These are phyloP conservation scores for Copidosoma aretas DNA, from an alignment of 2,888 invertebrate genomes.

Conservation along the genomic window DNA sequence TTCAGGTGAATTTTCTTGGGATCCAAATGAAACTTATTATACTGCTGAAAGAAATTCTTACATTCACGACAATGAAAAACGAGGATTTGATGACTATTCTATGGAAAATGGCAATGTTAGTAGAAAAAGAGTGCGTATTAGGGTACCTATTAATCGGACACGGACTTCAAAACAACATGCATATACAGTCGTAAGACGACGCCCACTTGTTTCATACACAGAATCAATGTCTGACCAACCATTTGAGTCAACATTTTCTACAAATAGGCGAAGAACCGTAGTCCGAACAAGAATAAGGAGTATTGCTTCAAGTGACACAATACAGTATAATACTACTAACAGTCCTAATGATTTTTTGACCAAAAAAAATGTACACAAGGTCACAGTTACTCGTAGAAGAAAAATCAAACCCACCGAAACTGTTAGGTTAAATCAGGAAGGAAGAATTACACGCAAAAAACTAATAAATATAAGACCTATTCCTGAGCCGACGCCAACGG, in stretches of 20 bases:
- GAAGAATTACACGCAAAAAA: conserved; percentile 56
- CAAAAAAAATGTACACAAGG: conserved; percentile 50
- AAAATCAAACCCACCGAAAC: conserved; percentile 52
- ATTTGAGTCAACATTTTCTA: conserved; percentile 39
- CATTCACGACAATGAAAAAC: conserved; percentile 23
- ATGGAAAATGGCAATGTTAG: conserved; percentile 26
- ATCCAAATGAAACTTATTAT: conserved; percentile 10
- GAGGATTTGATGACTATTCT: conserved; percentile 29
- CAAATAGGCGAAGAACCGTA: conserved; percentile 52
- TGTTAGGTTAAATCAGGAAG: conserved; percentile 39
- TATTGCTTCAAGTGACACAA: conserved; percentile 27
- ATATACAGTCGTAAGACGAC: conserved; percentile 56
- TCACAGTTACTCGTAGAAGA: conserved; percentile 58
- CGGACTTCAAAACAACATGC: conserved; percentile 52
- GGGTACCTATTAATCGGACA: conserved; percentile 57
- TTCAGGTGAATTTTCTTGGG: conserved; percentile 46
- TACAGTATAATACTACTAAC: conserved; percentile 15
- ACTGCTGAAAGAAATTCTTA: too few species aligned
- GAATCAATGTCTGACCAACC: conserved; percentile 26
- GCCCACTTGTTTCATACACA: conserved; percentile 51
- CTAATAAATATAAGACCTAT: conserved; percentile 54
- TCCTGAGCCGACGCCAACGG: conserved; percentile 51
- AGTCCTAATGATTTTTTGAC: conserved; percentile 24
- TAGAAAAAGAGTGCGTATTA: conserved; percentile 56
- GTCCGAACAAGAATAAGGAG: conserved; percentile 56